A percentile compares a stretch with the other conserved stretches of the same genome.
Conservation (phyloP, 2,797 vertebrate genomes). For the Masticophis lateralis region DNA sequence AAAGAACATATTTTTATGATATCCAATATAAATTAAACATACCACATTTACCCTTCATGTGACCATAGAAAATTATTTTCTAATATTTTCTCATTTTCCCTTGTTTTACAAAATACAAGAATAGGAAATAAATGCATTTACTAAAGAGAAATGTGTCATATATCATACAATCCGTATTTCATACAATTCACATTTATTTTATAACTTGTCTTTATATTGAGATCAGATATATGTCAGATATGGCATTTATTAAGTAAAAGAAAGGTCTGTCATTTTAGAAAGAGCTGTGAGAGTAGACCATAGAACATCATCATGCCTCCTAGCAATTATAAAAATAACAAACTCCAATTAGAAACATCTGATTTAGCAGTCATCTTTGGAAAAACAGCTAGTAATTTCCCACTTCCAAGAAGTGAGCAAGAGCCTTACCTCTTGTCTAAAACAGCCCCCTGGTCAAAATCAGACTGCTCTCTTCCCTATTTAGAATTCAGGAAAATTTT, state of each 20-base stretch:
- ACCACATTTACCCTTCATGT: neutral
- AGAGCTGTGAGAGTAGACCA: neutral
- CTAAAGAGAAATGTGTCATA: neutral
- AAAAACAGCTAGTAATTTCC: neutral
- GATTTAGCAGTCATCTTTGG: neutral
- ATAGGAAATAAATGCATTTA: neutral
- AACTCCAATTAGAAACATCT: neutral
- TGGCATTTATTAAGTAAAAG: neutral
- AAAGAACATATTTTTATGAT: neutral
- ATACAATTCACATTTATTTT: neutral
- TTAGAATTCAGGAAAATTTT: neutral
- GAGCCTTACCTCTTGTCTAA: too few species aligned
- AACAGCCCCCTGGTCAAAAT: neutral
- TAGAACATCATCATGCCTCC: neutral
- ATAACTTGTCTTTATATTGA: neutral
- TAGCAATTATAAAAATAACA: neutral
- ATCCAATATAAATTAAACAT: neutral
- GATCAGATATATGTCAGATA: neutral
- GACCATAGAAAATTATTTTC: neutral
- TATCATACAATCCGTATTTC: neutral
- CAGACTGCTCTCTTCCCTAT: neutral
- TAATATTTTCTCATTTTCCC: neutral
- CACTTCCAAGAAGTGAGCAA: neutral
- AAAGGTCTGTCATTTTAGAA: neutral
- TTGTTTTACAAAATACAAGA: neutral